Base-by-base conservation (phyloP, 2,113 vertebrate species). In the Alces alces region DNA sequence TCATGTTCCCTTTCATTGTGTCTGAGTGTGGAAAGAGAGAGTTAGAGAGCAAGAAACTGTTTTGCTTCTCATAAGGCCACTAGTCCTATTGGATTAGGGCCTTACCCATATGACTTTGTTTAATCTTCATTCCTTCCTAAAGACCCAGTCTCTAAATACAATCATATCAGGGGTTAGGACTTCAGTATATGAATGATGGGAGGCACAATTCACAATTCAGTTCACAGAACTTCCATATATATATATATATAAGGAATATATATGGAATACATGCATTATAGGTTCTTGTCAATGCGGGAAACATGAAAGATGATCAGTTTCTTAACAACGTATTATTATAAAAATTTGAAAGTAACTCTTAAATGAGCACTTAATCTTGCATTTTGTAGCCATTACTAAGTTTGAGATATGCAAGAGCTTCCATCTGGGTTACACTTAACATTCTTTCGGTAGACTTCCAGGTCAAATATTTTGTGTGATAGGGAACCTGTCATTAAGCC, bases 401-500 rank as follows among this genome's bases (percentile, higher is more conserved):
- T 64, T 92, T 86, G 89, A 93, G 43, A 92, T 60, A 39, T 33
- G 14, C 4, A 89, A 47, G 2, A 73, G 7, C 43, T 95, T 96
- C 30, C 17, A 57, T 76, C 55, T 91, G 13, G 43, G 27, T 64
- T 93, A 14, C 3, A 33, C 23, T 94, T 92, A 57, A 15, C 19
- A 57, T 78, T 55, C 58, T 86, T 88, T 91, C 25, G 39, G 28
- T 88, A 70, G 36, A 57, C 12, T 91, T 96, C 52, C 58, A 47
- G 79, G 89, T 96, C 82, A 97, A 60, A 94, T 92, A 87, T 66
- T 94, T 60, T 73, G 73, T 87, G 66, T 89, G 45, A 91, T 33
- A 66, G 80, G 91, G 96, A 95, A 70, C 94, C 47, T 91, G 39
- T 66, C 79, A 95, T 95, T 96, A 96, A n/a, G 47, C 14, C 11